Conservation (phyloP, 2,113 vertebrate genomes). For the Pygoscelis antarcticus region DNA sequence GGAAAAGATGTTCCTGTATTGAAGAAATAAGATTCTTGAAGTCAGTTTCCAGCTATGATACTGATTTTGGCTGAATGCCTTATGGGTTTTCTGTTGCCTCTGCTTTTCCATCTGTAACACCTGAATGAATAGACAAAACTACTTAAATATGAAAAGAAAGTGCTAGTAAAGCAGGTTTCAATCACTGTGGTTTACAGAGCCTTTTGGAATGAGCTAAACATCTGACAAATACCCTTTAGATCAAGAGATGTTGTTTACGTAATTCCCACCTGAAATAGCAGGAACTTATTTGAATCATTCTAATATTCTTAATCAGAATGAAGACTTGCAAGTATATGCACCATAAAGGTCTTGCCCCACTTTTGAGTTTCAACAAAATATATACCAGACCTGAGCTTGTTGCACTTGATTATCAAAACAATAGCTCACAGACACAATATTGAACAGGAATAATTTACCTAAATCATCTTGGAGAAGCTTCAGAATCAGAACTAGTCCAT, state of each 20-base stretch:
- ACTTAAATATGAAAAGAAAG: neutral
- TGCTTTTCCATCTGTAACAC: neutral
- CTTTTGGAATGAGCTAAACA: neutral
- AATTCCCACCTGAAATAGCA: neutral
- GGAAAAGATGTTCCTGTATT: neutral
- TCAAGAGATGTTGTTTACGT: neutral
- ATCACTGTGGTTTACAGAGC: neutral
- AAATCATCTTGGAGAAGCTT: neutral
- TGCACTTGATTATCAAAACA: neutral
- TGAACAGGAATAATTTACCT: neutral
- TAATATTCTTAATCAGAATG: neutral
- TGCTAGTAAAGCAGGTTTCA: neutral
- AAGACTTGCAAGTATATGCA: neutral
- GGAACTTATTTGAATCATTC: neutral
- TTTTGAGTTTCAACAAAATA: neutral
- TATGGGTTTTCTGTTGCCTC: neutral
- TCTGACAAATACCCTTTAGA: neutral
- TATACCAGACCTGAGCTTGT: neutral
- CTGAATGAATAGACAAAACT: neutral
- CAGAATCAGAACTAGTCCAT: neutral
- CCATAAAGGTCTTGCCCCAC: neutral
- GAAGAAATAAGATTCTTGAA: neutral
- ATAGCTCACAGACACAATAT: neutral
- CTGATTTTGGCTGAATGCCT: neutral
- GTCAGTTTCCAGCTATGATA: neutral